Evolutionary conservation across 2,797 vertebrate species (phyloP), one percentile per base, ranked within the genome.

Genomic region (Limnodromus scolopaceus): DNA sequence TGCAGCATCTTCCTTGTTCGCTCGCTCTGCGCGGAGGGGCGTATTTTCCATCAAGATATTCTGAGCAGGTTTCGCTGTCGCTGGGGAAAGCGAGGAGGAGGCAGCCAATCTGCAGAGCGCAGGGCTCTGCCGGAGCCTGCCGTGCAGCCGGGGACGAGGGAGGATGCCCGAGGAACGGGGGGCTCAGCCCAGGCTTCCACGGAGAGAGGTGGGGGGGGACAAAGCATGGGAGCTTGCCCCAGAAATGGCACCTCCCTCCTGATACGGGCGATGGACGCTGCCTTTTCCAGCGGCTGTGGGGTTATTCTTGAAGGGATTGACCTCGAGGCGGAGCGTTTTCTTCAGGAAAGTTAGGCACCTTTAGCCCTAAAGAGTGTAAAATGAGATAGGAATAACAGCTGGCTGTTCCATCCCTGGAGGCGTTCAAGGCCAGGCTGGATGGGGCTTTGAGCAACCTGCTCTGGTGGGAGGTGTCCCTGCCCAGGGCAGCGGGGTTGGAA

Each of bases 71-170:
- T 87, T 51, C 25, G 54, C 93, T 96, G 93, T 93, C 92, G 54
- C 89, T 91, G 84, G 96, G 93, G 89, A 75, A 28, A 93, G 95
- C 0, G 58, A 64, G 87, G 72, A 70, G 92, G 71, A 32, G 36
- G 84, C 92, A 82, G 93, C 92, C 95, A 87, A 92, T 94, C 32
- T 93, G 91, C 84, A 14, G 87, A 51, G 91, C 15, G 11, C 89
- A 2, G 63, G 30, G 78, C 57, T 46, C 1, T 14, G 84, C 77
- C 9, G 8, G 61, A 46, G 41, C 19, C 14, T 7, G n/a, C 13
- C 5, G 9, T 9, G 45, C 64, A 41, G 87, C 64, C 3, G 5
- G 30, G 19, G n/a, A 23, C 2, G 9, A 53, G 48, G 54, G 41
- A 53, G 25, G 43, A 48, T 5, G 11, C 46, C 24, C 1, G 4